These are phyloP conservation scores for Plagiodera versicolora DNA, from an alignment of 2,888 invertebrate species.

Conservation along the genomic window DNA sequence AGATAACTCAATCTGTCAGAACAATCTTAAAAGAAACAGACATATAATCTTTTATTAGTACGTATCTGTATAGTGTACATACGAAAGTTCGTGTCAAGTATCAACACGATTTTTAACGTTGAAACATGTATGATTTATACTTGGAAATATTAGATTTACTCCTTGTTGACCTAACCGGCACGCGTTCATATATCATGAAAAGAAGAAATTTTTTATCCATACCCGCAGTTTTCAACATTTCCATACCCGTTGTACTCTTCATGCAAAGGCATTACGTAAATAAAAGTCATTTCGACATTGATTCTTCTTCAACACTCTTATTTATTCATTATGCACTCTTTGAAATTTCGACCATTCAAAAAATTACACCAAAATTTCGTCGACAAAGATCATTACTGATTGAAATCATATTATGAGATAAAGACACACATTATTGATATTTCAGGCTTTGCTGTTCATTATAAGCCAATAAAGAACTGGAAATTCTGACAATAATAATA, in stretches of 20 bases:
- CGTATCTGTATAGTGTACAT: background rate
- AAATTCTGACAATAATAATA: no score
- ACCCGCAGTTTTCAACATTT: slow-evolving; percentile 50
- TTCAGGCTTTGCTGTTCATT: no score
- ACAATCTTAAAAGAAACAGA: no score
- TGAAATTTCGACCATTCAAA: background rate
- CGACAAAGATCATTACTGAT: no score
- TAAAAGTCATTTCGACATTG: slow-evolving; percentile 52
- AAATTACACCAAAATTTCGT: background rate
- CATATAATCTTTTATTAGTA: background rate
- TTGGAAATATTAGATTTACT: slow-evolving; percentile 25
- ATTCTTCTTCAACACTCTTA: slow-evolving; percentile 16
- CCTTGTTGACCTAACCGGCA: slow-evolving; percentile 25
- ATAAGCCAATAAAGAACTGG: no score
- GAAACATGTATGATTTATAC: slow-evolving; percentile 18
- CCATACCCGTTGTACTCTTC: slow-evolving; percentile 51
- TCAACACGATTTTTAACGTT: slow-evolving; percentile 20
- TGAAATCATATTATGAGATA: no score
- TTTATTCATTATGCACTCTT: background rate
- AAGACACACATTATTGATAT: no score
- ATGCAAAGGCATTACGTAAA: slow-evolving; percentile 53
- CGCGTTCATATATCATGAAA: slow-evolving; percentile 33
- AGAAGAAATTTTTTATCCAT: slow-evolving; percentile 33
- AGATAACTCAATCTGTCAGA: no score
- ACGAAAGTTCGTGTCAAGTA: slow-evolving; percentile 19